Evolutionary conservation across 2,113 vertebrate species (phyloP).

Genomic region (Podilymbus podiceps): DNA sequence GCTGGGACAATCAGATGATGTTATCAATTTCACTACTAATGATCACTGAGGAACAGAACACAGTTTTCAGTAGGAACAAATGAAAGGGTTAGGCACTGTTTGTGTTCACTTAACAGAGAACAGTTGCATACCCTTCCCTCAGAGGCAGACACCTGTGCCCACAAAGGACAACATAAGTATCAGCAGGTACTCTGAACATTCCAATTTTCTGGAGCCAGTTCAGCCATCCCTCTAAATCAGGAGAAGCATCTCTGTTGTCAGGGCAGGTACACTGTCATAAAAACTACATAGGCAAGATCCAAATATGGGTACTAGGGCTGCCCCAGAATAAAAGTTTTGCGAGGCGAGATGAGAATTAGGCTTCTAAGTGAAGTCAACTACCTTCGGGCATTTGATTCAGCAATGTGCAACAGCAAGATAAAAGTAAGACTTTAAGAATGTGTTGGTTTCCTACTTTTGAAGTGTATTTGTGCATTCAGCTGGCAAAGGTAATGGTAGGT

Average conservation of each 20-base stretch:
- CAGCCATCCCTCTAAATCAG: not conserved
- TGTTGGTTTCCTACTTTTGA: constrained; percentile 32
- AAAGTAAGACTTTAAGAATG: constrained; percentile 17
- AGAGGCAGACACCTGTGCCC: not conserved
- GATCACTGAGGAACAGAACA: not conserved
- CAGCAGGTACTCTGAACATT: not conserved
- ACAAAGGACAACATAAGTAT: not conserved
- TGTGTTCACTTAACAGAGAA: not conserved
- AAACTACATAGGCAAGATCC: not conserved
- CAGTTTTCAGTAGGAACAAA: not conserved
- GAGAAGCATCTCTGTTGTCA: not conserved
- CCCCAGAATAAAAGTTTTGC: not conserved
- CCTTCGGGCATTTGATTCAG: not conserved
- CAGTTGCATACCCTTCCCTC: not conserved
- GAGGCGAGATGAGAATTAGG: not conserved
- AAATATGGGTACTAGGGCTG: not conserved
- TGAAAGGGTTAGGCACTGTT: not conserved
- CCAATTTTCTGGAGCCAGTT: not conserved
- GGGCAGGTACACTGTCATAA: not conserved
- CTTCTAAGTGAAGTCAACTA: constrained; percentile 17
- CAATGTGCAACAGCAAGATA: constrained; percentile 49
- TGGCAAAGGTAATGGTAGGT: not conserved
- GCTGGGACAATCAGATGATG: not conserved
- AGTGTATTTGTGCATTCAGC: constrained; percentile 44
- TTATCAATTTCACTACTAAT: constrained; percentile 22